These are phyloP conservation scores for Oikopleura albicans DNA, from an alignment of 23 tunicate genomes.

Conservation along the genomic window DNA sequence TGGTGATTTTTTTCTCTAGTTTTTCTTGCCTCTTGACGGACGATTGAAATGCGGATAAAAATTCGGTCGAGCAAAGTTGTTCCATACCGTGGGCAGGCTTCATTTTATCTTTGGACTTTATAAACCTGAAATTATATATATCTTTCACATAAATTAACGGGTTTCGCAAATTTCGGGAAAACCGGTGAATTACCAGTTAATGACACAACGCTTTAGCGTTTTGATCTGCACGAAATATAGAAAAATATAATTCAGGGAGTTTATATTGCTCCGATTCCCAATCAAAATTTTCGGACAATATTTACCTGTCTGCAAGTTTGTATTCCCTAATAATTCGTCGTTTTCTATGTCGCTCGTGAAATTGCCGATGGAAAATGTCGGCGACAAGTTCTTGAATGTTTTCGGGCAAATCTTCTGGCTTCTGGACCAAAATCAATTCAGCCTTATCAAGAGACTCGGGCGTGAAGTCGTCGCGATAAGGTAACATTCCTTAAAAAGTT, in stretches of 20 bases:
- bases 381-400: neutral
- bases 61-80: neutral
- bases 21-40: neutral
- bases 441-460: neutral
- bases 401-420: neutral
- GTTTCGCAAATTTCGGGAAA: too few species aligned
- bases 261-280: too few species aligned
- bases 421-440: neutral
- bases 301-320: constrained; percentile 14
- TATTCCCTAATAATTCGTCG: neutral
- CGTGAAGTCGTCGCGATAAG: neutral
- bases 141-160: too few species aligned
- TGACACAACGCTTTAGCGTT: too few species aligned
- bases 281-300: too few species aligned
- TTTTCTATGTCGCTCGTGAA: neutral
- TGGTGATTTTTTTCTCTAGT: neutral
- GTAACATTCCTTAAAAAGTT: neutral
- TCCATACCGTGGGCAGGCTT: neutral
- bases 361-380: neutral
- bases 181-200: too few species aligned
- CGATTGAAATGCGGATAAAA: neutral
- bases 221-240: too few species aligned
- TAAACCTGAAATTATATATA: too few species aligned
- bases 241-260: too few species aligned
- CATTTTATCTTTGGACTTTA: neutral